Conservation (phyloP, 2,797 vertebrate species). For the Rousettus madagascariensis region DNA sequence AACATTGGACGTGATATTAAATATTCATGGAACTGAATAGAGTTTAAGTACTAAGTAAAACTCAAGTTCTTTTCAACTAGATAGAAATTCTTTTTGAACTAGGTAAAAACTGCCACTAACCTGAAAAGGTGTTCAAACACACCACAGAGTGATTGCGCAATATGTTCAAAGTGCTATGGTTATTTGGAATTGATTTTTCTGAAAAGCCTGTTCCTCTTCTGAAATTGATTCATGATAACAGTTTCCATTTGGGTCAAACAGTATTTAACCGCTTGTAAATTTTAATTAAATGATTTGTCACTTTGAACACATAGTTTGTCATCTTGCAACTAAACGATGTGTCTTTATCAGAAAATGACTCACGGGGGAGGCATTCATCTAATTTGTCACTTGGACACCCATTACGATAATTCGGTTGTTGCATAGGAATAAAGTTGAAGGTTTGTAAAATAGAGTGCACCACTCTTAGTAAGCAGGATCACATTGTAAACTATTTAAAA, state of each 20-base stretch:
- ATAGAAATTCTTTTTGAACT: slow-evolving; percentile 75
- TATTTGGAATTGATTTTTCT: slow-evolving; percentile 75
- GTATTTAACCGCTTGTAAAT: slow-evolving; percentile 82
- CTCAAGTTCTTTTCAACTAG: slow-evolving; percentile 81
- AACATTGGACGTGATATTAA: slow-evolving; percentile 82
- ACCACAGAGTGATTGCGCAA: not conserved
- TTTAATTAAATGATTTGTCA: slow-evolving; percentile 86
- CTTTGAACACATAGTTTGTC: slow-evolving; percentile 82
- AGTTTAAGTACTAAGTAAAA: slow-evolving; percentile 80
- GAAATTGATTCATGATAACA: slow-evolving; percentile 81
- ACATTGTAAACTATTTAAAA: slow-evolving; percentile 60
- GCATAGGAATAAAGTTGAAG: slow-evolving; percentile 66
- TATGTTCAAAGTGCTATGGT: slow-evolving; percentile 37
- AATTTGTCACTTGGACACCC: slow-evolving; percentile 76
- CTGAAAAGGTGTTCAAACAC: slow-evolving; percentile 53
- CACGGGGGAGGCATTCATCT: slow-evolving; percentile 77
- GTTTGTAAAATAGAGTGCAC: slow-evolving; percentile 65
- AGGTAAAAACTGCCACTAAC: slow-evolving; percentile 46
- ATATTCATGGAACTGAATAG: slow-evolving; percentile 83
- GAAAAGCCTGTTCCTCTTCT: slow-evolving; percentile 64
- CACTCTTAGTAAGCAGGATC: slow-evolving; percentile 57
- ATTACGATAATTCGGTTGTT: slow-evolving; percentile 74
- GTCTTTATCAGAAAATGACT: slow-evolving; percentile 82
- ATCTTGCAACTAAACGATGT: slow-evolving; percentile 73
- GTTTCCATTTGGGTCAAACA: slow-evolving; percentile 80